phyloP scores from a whole-genome alignment of 2,113 vertebrate genomes.

The Pseudorectes ferrugineus region DNA sequence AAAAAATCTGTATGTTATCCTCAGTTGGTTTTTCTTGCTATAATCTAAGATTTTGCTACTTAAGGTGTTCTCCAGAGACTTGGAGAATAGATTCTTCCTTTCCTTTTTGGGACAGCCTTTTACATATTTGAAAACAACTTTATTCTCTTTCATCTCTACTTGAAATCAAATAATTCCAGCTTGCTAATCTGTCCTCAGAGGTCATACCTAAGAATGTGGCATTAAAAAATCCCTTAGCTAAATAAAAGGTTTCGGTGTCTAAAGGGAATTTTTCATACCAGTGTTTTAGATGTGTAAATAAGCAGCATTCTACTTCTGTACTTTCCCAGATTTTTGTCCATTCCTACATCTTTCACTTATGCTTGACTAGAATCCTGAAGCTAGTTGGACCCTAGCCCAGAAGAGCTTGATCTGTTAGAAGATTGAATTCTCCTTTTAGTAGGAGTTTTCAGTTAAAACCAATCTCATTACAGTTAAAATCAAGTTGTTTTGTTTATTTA shows the following conservation, averaged over 20 bases:
- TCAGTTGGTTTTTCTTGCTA: not conserved
- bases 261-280: not conserved
- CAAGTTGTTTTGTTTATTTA: not conserved
- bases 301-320: not conserved
- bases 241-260: not conserved
- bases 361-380: not conserved
- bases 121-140: not conserved
- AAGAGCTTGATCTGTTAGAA: not conserved
- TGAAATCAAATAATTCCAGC: not conserved
- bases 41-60: not conserved
- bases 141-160: not conserved
- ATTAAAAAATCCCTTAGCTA: not conserved
- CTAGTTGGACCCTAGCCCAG: not conserved
- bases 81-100: not conserved
- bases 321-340: not conserved
- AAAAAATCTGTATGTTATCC: not conserved
- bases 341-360: not conserved
- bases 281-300: not conserved
- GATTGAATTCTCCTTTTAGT: not conserved
- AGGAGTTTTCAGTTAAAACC: not conserved
- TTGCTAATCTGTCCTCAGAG: not conserved
- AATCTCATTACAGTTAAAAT: not conserved
- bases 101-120: not conserved
- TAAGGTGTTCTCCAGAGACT: rapidly evolving
- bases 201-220: not conserved